A percentile compares a stretch with the other conserved stretches of the same genome.
phyloP scores from a whole-genome alignment of 2,888 invertebrate species.

The Phlogophora meticulosa region DNA sequence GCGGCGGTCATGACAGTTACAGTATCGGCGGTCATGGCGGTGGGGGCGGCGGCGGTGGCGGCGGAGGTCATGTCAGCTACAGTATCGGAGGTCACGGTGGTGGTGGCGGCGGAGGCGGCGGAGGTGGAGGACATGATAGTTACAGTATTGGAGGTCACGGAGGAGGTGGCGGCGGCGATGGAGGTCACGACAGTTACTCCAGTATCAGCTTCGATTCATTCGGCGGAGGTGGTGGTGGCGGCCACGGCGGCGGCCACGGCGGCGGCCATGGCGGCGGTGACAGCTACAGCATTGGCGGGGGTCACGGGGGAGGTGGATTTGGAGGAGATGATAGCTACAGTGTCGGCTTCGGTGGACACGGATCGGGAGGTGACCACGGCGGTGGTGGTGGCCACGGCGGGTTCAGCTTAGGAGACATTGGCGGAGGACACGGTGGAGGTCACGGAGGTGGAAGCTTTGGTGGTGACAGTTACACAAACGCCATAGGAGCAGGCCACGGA shows the following conservation, averaged over 20 bases:
- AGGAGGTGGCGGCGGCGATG: slow-evolving; percentile 57
- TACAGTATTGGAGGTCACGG: slow-evolving; percentile 52
- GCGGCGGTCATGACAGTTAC: slow-evolving; percentile 64
- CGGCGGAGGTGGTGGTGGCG: slow-evolving; percentile 57
- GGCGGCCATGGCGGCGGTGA: slow-evolving; percentile 63
- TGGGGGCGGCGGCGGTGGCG: slow-evolving; percentile 61
- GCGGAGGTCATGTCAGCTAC: slow-evolving; percentile 54
- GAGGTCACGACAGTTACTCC: slow-evolving; percentile 58
- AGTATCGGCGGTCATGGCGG: slow-evolving; percentile 66
- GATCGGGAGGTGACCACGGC: slow-evolving; percentile 61
- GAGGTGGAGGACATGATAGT: slow-evolving; percentile 55
- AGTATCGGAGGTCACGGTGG: slow-evolving; percentile 62
- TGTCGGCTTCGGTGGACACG: slow-evolving; percentile 66
- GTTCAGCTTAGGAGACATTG: slow-evolving; percentile 67
- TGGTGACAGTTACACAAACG: slow-evolving; percentile 86
- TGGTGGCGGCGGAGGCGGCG: slow-evolving; percentile 55
- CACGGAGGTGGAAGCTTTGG: slow-evolving; percentile 73
- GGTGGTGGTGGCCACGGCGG: slow-evolving; percentile 75
- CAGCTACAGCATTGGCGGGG: slow-evolving; percentile 55
- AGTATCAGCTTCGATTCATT: slow-evolving; percentile 31
- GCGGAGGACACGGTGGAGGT: slow-evolving; percentile 71
- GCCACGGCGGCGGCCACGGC: too few species aligned
- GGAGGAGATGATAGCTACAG: slow-evolving; percentile 54
- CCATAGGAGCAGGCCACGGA: slow-evolving; percentile 85
- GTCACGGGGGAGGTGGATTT: slow-evolving; percentile 58